phyloP scores from a whole-genome alignment of 2,113 vertebrate species.

The mouse (Mus musculus) region DNA sequence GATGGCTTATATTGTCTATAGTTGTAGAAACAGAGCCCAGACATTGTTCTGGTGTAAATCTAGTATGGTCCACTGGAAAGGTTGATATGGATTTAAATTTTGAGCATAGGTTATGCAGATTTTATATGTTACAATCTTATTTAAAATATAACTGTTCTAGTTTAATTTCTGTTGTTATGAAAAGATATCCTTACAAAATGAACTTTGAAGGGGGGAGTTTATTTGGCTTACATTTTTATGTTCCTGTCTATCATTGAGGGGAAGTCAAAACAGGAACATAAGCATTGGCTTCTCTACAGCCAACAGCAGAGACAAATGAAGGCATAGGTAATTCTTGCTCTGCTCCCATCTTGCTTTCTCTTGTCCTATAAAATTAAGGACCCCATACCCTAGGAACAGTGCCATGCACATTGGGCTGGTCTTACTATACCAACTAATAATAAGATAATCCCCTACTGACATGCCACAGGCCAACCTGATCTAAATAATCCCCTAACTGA shows the following conservation, averaged over 20 bases:
- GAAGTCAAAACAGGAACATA: background rate
- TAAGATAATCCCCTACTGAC: background rate
- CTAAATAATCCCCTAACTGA: background rate
- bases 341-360: background rate
- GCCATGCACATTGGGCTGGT: background rate
- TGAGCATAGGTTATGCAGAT: background rate
- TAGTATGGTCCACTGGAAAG: background rate
- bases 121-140: constrained; percentile 3
- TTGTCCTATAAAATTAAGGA: background rate
- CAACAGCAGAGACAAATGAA: background rate
- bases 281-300: background rate
- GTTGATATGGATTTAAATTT: background rate
- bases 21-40: background rate
- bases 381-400: background rate
- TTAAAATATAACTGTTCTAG: background rate
- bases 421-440: background rate
- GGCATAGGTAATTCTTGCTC: background rate
- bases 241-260: background rate
- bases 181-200: background rate
- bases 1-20: background rate
- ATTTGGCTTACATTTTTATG: background rate
- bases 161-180: background rate
- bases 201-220: background rate
- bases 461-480: background rate
- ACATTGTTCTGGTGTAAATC: background rate